Evolutionary conservation across 2,888 invertebrate genomes (phyloP).

Genomic region (Hyppa rectilinea): DNA sequence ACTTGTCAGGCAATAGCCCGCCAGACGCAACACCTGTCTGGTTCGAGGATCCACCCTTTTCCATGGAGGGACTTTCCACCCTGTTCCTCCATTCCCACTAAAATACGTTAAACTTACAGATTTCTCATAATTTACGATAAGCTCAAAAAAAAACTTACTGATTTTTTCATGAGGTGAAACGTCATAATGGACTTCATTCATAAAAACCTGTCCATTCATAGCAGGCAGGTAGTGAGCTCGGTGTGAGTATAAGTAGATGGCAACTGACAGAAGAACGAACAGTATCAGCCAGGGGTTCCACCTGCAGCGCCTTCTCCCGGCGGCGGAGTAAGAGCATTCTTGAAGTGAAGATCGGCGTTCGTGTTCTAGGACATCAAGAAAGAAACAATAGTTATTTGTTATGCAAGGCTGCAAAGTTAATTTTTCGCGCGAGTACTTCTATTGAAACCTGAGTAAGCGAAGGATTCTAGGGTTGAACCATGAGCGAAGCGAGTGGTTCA

Average conservation of each 20-base stretch:
- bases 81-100: no score
- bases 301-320: slow-evolving; percentile 29
- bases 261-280: slow-evolving; percentile 34
- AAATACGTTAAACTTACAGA: no score
- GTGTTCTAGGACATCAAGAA: slow-evolving; percentile 41
- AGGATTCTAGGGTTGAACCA: no score
- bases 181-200: not conserved
- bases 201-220: not conserved
- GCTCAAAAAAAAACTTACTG: slow-evolving; percentile 11
- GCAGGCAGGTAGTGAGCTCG: slow-evolving; percentile 1
- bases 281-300: slow-evolving; percentile 61
- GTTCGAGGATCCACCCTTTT: no score
- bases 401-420: no score
- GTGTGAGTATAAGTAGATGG: slow-evolving; percentile 51
- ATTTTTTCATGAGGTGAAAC: not conserved
- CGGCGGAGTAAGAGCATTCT: slow-evolving; percentile 58
- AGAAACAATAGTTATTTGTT: no score
- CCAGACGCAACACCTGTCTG: no score
- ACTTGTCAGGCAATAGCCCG: no score
- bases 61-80: no score
- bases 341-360: slow-evolving; percentile 58
- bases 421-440: no score
- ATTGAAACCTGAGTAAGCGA: no score
- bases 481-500: no score
- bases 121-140: not conserved